Evolutionary conservation across 2,888 invertebrate species (phyloP).

Genomic region (Palloptera scutellata): DNA sequence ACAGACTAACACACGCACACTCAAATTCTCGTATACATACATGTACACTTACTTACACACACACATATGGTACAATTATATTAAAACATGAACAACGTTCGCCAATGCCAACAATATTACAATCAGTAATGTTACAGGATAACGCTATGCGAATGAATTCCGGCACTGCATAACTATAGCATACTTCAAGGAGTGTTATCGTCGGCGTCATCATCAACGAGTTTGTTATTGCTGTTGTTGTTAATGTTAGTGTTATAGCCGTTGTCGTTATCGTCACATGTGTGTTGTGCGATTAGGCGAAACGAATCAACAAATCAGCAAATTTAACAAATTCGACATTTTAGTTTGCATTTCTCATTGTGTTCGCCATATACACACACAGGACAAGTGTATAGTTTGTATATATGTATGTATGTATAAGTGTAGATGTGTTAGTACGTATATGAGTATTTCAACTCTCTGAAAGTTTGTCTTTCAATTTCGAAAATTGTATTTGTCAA

Average conservation of each 20-base stretch:
- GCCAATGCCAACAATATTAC: not conserved
- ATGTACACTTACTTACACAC: not conserved
- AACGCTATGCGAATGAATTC: not conserved
- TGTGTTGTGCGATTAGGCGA: constrained; percentile 60
- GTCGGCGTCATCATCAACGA: not conserved
- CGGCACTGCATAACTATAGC: not conserved
- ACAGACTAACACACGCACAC: constrained; percentile 35
- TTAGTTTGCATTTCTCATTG: constrained; percentile 50
- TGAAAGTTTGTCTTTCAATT: constrained; percentile 62
- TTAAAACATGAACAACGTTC: constrained; percentile 14
- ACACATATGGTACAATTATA: not conserved
- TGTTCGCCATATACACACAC: constrained; percentile 43
- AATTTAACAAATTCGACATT: constrained; percentile 54
- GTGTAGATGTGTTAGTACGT: constrained; percentile 7
- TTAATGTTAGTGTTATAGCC: not conserved
- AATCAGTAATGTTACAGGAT: constrained; percentile 30
- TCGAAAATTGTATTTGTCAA: constrained; percentile 59
- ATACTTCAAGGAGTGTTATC: not conserved
- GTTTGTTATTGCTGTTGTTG: too few relatives aligned
- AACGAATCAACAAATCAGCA: constrained; percentile 63
- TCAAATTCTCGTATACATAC: constrained; percentile 14
- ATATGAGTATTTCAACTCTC: constrained; percentile 37
- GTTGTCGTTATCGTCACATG: constrained; percentile 10
- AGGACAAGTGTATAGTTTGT: constrained; percentile 41
- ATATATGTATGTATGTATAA: constrained; percentile 29